phyloP scores from a whole-genome alignment of 1,140 invertebrate species.

The Coptotermes formosanus region DNA sequence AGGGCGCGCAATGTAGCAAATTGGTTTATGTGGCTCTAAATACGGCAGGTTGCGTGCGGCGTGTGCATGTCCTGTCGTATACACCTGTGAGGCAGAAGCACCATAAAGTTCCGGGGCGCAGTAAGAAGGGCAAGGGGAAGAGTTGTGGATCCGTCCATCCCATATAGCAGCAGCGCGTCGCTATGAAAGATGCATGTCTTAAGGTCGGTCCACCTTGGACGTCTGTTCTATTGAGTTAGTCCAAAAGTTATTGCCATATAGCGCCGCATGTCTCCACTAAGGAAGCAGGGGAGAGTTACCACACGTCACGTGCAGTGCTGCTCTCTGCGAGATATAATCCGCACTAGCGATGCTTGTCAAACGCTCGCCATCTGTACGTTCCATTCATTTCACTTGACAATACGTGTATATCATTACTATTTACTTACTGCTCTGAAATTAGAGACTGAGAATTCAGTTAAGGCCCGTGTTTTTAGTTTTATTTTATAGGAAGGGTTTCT shows the following conservation, averaged over 20 bases:
- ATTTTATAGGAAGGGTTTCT: too few species aligned
- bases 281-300: background rate
- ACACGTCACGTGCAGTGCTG: background rate
- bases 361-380: too few species aligned
- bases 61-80: background rate
- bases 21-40: background rate
- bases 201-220: background rate
- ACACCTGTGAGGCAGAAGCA: background rate
- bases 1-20: background rate
- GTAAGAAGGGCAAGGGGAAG: background rate
- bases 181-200: background rate
- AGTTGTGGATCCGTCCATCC: background rate
- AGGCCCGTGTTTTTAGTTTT: too few species aligned
- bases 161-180: background rate
- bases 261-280: background rate
- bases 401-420: too few species aligned
- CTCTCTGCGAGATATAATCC: background rate
- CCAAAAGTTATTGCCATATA: background rate
- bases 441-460: too few species aligned
- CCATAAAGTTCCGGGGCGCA: background rate
- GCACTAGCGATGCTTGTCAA: background rate
- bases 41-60: background rate
- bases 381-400: too few species aligned
- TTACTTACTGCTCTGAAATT: too few species aligned
- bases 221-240: slow-evolving; percentile 20